Base-by-base conservation (phyloP, 53 echinoderm and acorn worm species). In the Arbacia lixula region DNA sequence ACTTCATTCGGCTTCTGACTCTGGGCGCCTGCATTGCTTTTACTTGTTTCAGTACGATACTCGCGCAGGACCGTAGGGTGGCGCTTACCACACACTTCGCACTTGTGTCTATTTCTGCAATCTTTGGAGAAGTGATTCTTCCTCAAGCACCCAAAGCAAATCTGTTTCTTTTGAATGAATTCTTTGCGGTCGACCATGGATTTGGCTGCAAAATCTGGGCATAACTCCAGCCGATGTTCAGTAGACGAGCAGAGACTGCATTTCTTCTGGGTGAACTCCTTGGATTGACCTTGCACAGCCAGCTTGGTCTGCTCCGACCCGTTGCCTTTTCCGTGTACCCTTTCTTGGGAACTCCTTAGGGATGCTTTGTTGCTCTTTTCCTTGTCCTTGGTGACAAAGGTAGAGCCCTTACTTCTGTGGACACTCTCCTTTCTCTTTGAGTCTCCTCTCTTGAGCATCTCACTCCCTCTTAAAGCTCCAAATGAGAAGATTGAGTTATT, bases 61-160 rank as follows among this genome's bases (percentile, higher is more conserved):
- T 87, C 81, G 66, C 90, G 93, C 8, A 93, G 85, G n/a, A 81
- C 40, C 9, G 93, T 84, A 11, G 93, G 93, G 38, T 93, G 93
- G 5, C 88, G 40, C 27, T 85, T 87, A 60, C 87, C 71, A 58
- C 90, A 93, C 76, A 36, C 72, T 24, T 87, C 81, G 26, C 93
- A 90, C 1, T 17, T 87, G 38, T 52, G 76, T 22, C 78, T 79
- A 53, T 79, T 78, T 39, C 51, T 68, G 26, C 67, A 66, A 1
- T 55, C 77, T 57, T 80, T 93, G 49, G 87, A 66, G 27, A 71
- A 63, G 60, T 90, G 90, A 36, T 85, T 85, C 33, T 69, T 68
- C 8, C 49, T 51, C 6, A 90, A 69, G 79, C 90, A 93, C 1
- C 87, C 87, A 65, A 89, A 93, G 60, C 84, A 90, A 14, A 90